Evolutionary conservation across 2,888 invertebrate species (phyloP).

Genomic region (Caenorhabditis drosophilae): DNA sequence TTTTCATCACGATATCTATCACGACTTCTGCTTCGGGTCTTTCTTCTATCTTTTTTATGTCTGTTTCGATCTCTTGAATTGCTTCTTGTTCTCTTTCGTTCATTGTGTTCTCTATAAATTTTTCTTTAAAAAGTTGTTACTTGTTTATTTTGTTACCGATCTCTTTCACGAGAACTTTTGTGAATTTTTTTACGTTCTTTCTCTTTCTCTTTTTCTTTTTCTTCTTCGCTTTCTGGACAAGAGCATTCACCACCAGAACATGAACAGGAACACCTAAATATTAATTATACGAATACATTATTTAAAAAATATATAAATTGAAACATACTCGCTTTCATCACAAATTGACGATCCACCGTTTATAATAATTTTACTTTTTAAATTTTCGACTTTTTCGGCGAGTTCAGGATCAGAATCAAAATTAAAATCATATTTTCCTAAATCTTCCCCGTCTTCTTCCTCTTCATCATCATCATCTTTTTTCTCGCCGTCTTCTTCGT

Average conservation of each 20-base stretch:
- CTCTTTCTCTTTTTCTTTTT: conserved; percentile 32
- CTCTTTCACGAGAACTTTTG: conserved; percentile 33
- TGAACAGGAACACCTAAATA: conserved; percentile 65
- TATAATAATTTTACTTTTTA: conserved; percentile 24
- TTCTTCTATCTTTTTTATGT: conserved; percentile 8
- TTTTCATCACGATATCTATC: conserved; percentile 1
- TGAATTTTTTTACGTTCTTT: too few species aligned
- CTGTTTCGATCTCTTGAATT: conserved; percentile 25
- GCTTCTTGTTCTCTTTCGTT: conserved; percentile 9
- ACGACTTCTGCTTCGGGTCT: conserved; percentile 11
- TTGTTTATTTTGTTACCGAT: conserved; percentile 27
- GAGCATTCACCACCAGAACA: conserved; percentile 68
- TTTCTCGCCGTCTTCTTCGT: conserved; percentile 14
- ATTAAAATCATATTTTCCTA: conserved; percentile 61
- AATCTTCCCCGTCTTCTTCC: conserved; percentile 58
- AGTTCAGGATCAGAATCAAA: conserved; percentile 62
- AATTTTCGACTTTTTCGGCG: conserved; percentile 32
- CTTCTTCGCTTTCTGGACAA: conserved; percentile 59
- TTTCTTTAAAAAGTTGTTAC: background rate
- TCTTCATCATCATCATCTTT: conserved; percentile 42
- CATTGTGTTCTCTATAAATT: background rate
- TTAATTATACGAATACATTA: background rate
- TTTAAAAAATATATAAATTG: background rate
- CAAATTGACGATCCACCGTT: conserved; percentile 10
- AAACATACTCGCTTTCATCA: conserved; percentile 48